Percentiles rank a stretch among this genome's conserved stretches.
Conservation (phyloP, 2,888 invertebrate genomes). For the Tupiocoris notatus region DNA sequence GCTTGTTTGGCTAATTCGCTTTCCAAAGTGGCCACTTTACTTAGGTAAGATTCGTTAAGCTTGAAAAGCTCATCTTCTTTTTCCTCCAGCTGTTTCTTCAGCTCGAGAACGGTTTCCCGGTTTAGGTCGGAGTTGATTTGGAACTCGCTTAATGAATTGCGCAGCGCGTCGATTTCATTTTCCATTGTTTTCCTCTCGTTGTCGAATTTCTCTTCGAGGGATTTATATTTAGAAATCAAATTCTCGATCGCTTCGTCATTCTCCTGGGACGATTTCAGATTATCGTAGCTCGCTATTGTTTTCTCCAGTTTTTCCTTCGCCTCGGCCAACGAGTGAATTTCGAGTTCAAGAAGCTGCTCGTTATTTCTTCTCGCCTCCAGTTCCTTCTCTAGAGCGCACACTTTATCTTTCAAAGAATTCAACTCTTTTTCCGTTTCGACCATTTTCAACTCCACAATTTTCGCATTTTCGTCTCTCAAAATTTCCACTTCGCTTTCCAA, state of each 20-base stretch:
- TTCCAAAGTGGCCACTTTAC: conserved; percentile 4
- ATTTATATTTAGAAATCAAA: conserved; percentile 47
- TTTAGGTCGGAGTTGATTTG: conserved; percentile 43
- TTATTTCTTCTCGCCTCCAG: conserved; percentile 19
- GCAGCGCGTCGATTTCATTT: conserved; percentile 21
- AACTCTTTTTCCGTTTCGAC: background rate
- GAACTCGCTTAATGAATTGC: conserved; percentile 36
- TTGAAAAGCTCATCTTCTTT: conserved; percentile 43
- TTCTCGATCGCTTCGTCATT: conserved; percentile 14
- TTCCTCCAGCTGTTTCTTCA: conserved; percentile 43
- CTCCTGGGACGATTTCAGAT: conserved; percentile 46
- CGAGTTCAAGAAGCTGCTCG: conserved; percentile 4
- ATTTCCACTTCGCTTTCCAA: background rate
- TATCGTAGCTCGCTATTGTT: conserved; percentile 51
- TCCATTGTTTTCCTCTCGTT: conserved; percentile 24
- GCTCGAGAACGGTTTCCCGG: conserved; percentile 43
- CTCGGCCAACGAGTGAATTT: conserved; percentile 47
- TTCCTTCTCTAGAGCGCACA: conserved; percentile 18
- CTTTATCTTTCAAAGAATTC: background rate
- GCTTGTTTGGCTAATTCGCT: conserved; percentile 11
- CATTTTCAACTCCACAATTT: conserved; percentile 47
- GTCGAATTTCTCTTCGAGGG: conserved; percentile 2
- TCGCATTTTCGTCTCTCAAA: background rate
- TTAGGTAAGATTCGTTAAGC: conserved; percentile 14
- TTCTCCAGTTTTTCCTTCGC: conserved; percentile 18